phyloP scores from a whole-genome alignment of 2,113 vertebrate species.

The Hippocampus abdominalis region DNA sequence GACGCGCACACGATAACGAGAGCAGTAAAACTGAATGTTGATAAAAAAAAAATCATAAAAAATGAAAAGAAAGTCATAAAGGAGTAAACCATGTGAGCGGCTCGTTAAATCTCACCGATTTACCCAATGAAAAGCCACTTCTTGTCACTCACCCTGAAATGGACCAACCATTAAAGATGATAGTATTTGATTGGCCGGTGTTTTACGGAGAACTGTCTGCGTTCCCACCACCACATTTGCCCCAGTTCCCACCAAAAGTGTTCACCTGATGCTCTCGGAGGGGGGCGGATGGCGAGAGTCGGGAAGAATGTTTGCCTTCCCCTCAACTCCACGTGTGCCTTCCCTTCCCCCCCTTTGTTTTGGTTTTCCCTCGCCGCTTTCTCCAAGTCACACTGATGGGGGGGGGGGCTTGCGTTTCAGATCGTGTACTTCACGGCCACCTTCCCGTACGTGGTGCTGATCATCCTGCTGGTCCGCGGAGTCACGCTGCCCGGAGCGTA shows the following conservation, averaged over 20 bases:
- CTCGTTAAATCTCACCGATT: not conserved
- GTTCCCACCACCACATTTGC: too few species aligned
- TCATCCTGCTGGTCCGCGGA: conserved; percentile 75
- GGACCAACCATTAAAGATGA: too few species aligned
- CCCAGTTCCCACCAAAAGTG: too few species aligned
- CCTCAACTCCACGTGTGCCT: not conserved
- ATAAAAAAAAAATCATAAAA: not conserved
- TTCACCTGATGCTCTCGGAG: too few species aligned
- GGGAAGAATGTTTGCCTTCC: not conserved
- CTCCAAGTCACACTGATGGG: not conserved
- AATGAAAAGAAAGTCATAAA: not conserved
- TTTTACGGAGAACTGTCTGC: too few species aligned
- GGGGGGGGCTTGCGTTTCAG: conserved; percentile 42
- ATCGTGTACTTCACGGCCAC: conserved; percentile 79
- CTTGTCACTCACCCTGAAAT: too few species aligned
- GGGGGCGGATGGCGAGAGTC: too few species aligned
- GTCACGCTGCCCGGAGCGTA: conserved; percentile 75
- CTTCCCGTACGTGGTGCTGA: conserved; percentile 75
- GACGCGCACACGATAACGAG: not conserved
- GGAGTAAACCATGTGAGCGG: not conserved
- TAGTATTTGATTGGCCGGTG: too few species aligned
- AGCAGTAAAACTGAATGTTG: not conserved
- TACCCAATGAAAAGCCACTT: too few species aligned
- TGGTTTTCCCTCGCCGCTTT: not conserved
- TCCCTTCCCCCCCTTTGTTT: not conserved